Base-by-base conservation (phyloP, 2,888 invertebrate genomes). In the Phymatocera aterrima region DNA sequence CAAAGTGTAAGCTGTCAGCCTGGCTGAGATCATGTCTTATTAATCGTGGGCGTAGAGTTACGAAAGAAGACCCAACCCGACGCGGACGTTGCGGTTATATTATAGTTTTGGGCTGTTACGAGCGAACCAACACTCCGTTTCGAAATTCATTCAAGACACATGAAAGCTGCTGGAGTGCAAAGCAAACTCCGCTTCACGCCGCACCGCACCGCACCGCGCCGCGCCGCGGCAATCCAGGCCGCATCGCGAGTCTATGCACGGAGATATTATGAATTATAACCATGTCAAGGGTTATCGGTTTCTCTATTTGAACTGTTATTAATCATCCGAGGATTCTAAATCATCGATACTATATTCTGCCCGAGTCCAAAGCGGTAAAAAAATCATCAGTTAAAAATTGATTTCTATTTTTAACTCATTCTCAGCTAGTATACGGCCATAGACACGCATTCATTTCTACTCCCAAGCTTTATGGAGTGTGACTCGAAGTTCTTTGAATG, bases 241-340 rank as follows among this genome's bases (percentile, higher is more conserved):
- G 43, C 8, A 1, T 43, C 1, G 37, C 34, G 18, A 34, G 28
- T 57, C 57, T 57, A 15, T 57, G n/a, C n/a, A n/a, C n/a, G n/a
- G n/a, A n/a, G n/a, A n/a, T n/a, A 43, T 43, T 43, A 10, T 64
- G 37, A 34, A 37, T 64, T 48, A 72, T 15, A 72, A 72, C 34
- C 72, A 18, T 72, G 72, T 72, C 72, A 54, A 72, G 72, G 72
- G 72, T 54, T 54, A 54, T 72, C 34, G 34, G 18, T 51, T 48
- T 21, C 48, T 28, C 18, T 72, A 4, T 72, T 31, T 72, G 31
- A 51, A 51, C 51, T 72, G 72, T 51, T 28, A 72, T 51, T 34
- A 21, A 72, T 72, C 3, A 18, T 31, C 24, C 34, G 1, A 3
- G 18, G 5, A n/a, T 34, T 28, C 10, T 28, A 37, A 37, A 64